These are phyloP conservation scores for Siphonodentalium dalli DNA, from an alignment of 2,888 invertebrate genomes.

Conservation along the genomic window DNA sequence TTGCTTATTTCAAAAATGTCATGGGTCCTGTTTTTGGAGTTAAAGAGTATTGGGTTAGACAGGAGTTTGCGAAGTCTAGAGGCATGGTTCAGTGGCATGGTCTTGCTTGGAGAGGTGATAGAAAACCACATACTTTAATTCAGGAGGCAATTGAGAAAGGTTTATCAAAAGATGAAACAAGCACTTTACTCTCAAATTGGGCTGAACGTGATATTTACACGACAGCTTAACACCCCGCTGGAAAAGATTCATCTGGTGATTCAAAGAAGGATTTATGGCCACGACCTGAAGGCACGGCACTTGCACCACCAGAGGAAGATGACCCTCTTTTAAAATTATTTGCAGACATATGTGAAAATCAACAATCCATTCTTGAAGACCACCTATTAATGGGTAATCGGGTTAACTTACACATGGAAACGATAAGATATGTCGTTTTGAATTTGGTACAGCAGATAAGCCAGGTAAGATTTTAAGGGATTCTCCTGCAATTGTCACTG, in stretches of 20 bases:
- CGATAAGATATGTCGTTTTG: conserved; percentile 28
- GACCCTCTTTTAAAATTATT: too few species aligned
- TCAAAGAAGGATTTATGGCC: too few species aligned
- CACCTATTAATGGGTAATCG: conserved; percentile 32
- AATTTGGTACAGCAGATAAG: conserved; percentile 22
- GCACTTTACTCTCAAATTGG: conserved; percentile 20
- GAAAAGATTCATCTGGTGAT: too few species aligned
- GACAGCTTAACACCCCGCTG: too few species aligned
- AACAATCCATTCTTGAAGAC: too few species aligned
- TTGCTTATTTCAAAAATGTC: conserved; percentile 17
- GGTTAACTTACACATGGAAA: conserved; percentile 12
- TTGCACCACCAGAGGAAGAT: too few species aligned
- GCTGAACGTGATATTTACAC: conserved; percentile 14
- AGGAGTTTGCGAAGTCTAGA: neutral
- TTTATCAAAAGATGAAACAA: conserved; percentile 14
- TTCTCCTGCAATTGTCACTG: conserved; percentile 24
- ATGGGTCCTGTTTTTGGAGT: neutral
- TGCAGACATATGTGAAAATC: too few species aligned
- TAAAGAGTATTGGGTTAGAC: neutral
- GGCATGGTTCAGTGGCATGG: conserved; percentile 25
- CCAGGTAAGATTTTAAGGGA: conserved; percentile 16
- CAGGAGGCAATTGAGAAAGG: conserved; percentile 16
- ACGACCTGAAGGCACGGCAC: too few species aligned
- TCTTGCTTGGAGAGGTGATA: conserved; percentile 27
- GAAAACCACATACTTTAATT: conserved; percentile 24